Evolutionary conservation across 1,140 invertebrate genomes (phyloP).

Genomic region (Goniozus legneri): DNA sequence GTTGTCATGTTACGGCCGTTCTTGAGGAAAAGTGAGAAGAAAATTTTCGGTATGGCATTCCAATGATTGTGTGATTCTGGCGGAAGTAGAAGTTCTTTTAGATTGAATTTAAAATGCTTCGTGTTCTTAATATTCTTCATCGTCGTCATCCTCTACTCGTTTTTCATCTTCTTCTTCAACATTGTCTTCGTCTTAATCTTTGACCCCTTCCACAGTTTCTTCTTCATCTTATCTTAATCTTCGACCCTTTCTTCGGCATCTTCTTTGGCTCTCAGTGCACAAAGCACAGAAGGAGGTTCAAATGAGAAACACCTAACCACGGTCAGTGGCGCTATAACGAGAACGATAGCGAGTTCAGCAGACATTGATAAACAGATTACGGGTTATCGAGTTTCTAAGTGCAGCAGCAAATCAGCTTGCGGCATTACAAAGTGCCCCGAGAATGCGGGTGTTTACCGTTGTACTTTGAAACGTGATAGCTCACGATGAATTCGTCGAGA

Average conservation of each 20-base stretch:
- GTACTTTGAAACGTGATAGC: conserved; percentile 2
- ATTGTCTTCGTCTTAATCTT: neutral
- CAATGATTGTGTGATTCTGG: too few species aligned
- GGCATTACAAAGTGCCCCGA: neutral
- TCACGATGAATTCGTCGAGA: neutral
- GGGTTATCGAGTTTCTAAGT: conserved; percentile 2
- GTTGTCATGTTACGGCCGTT: too few species aligned
- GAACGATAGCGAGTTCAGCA: neutral
- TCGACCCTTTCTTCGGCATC: neutral
- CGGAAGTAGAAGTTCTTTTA: too few species aligned
- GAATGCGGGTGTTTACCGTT: neutral
- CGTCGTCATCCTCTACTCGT: too few species aligned
- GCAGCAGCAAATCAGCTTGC: neutral
- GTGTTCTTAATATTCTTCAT: too few species aligned
- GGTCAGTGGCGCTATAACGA: neutral
- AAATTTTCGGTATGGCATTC: too few species aligned
- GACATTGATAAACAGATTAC: neutral
- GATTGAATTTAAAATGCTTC: too few species aligned
- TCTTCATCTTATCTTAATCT: neutral
- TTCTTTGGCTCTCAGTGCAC: too few species aligned
- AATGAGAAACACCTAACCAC: neutral
- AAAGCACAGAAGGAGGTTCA: too few species aligned
- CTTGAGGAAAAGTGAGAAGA: too few species aligned
- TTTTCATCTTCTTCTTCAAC: too few species aligned
- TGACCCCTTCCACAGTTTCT: conserved; percentile 4